These are phyloP conservation scores for Saguinus imperator DNA, from an alignment of 2,113 vertebrate species.

Conservation along the genomic window DNA sequence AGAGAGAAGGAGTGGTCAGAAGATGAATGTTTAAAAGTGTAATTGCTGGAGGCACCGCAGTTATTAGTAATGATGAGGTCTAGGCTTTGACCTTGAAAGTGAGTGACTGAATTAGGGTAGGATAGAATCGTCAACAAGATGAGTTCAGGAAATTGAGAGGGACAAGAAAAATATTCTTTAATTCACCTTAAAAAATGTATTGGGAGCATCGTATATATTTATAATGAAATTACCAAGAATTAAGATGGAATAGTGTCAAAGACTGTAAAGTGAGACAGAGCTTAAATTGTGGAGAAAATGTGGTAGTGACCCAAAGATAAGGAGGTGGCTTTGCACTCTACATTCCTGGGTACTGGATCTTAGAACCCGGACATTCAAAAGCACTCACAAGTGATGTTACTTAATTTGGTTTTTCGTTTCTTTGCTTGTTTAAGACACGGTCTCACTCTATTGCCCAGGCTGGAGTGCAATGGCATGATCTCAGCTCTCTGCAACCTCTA, in stretches of 20 bases:
- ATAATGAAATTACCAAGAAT: neutral
- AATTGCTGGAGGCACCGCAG: too few species aligned
- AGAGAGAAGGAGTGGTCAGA: neutral
- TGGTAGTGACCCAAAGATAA: neutral
- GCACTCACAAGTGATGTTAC: neutral
- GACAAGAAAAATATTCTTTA: neutral
- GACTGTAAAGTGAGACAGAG: neutral
- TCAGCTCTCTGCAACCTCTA: too few species aligned
- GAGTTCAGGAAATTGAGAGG: neutral
- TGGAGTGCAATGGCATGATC: too few species aligned
- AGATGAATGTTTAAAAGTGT: neutral
- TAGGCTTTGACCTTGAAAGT: neutral
- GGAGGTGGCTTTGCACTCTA: neutral
- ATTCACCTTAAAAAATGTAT: neutral
- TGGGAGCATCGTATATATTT: neutral
- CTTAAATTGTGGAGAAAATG: neutral
- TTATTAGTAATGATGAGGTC: neutral
- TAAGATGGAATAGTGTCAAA: neutral
- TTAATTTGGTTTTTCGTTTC: neutral
- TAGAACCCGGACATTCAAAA: neutral
- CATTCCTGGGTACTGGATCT: neutral
- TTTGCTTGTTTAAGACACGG: too few species aligned
- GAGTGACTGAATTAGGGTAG: neutral
- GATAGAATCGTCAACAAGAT: neutral
- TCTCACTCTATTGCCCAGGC: too few species aligned